Base-by-base conservation (phyloP, 30 jellyfish, hydroid and myxozoan species). In the Mastigias papua region DNA sequence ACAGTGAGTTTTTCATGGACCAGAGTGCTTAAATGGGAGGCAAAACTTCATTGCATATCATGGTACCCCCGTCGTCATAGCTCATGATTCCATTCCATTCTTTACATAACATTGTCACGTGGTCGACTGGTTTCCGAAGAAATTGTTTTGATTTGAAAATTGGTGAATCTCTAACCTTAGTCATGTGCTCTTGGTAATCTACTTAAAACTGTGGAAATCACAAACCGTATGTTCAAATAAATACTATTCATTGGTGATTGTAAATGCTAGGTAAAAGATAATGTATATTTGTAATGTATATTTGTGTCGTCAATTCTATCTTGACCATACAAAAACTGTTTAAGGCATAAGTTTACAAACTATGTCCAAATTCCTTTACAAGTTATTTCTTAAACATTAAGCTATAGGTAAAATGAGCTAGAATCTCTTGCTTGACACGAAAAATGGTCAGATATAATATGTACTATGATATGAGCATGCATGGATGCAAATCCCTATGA, bases 41-140 rank as follows among this genome's bases (percentile, higher is more conserved):
- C 13, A 42, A 0, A 42, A 4, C 13, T 4, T 42, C 54, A 4
- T 4, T 42, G 13, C 13, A 4, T 15, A 42, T 8, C 74, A 20
- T 1, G 74, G 1, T 4, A 63, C 74, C 74, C 74, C 74, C 74
- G 74, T 63, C 42, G 4, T 42, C 23, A 1, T 25, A 10, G 0
- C 26, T 20, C 31, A 48, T 35, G 57, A 6, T 17, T 32, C 65
- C 76, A 28, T 48, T 76, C 78, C 87, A 76, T 76, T 76, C 87
- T 76, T 54, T 76, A 64, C 87, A 76, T 76, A 76, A 5, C 77
- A 21, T 29, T 76, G 87, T 76, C 87, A 76, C 87, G 68, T 76
- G 87, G 54, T 76, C 3, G 23, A 0, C 15, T 31, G 75, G 62
- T 27, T 33, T 19, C 76, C 28, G 66, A 76, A 34, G 35, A 33